A percentile compares a stretch with the other conserved stretches of the same genome.
Conservation (phyloP, 2,113 vertebrate species). For the Lepisosteus oculatus region DNA sequence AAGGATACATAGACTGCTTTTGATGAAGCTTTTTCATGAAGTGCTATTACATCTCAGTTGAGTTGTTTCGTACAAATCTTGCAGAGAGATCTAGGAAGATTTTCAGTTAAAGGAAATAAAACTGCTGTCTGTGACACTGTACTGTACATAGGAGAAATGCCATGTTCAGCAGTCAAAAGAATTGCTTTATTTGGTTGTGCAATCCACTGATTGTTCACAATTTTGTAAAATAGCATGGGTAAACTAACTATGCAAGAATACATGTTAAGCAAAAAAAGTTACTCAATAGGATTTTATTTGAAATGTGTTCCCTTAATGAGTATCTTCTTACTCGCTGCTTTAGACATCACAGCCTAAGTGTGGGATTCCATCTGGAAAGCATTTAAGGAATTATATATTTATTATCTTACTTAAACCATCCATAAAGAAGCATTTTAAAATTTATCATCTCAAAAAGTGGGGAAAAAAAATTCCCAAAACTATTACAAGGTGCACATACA, state of each 20-base stretch:
- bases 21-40: no score
- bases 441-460: slow-evolving; percentile 8
- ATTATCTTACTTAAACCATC: slow-evolving; percentile 35
- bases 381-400: slow-evolving; percentile 41
- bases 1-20: no score
- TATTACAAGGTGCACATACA: slow-evolving; percentile 34
- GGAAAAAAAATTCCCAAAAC: slow-evolving; percentile 20
- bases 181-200: slow-evolving; percentile 53
- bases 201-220: background rate
- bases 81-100: no score
- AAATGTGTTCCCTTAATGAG: slow-evolving; percentile 59
- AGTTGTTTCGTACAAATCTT: no score
- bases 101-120: slow-evolving; percentile 24
- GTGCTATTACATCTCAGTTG: no score
- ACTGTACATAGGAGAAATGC: slow-evolving; percentile 49
- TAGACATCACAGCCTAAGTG: slow-evolving; percentile 28
- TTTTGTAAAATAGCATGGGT: background rate
- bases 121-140: slow-evolving; percentile 16
- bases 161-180: slow-evolving; percentile 62
- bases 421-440: slow-evolving; percentile 41
- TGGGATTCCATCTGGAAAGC: slow-evolving; percentile 62
- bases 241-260: slow-evolving; percentile 46
- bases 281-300: slow-evolving; percentile 60
- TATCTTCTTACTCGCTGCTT: slow-evolving; percentile 61
- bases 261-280: slow-evolving; percentile 48